phyloP scores from a whole-genome alignment of 1,140 invertebrate genomes.

The Drosophila bocki region DNA sequence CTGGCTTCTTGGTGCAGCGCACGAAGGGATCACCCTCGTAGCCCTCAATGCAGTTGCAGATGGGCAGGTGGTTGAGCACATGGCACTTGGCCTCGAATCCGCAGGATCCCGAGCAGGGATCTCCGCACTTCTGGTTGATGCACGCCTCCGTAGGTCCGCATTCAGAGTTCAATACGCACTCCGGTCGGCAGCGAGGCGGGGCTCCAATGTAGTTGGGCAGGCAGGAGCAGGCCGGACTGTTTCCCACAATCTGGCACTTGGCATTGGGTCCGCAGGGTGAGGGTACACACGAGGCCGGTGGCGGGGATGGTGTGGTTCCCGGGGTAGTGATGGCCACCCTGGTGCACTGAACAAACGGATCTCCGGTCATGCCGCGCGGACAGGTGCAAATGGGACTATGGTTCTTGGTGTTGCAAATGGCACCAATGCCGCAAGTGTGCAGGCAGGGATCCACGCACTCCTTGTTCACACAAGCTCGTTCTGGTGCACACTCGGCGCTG shows the following conservation, averaged over 20 bases:
- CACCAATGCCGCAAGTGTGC: slow-evolving; percentile 88
- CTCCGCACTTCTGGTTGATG: slow-evolving; percentile 89
- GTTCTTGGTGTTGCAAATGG: slow-evolving; percentile 87
- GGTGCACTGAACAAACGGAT: slow-evolving; percentile 88
- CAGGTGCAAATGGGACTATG: slow-evolving; percentile 89
- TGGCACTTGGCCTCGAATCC: slow-evolving; percentile 89
- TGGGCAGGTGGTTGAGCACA: slow-evolving; percentile 90
- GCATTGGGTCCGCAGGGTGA: slow-evolving; percentile 94
- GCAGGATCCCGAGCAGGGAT: slow-evolving; percentile 92
- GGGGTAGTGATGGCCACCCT: slow-evolving; percentile 64
- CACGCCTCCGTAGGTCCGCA: slow-evolving; percentile 90
- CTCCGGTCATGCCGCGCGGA: slow-evolving; percentile 87
- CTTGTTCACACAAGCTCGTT: slow-evolving; percentile 89
- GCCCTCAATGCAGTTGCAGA: slow-evolving; percentile 89
- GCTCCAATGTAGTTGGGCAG: slow-evolving; percentile 90
- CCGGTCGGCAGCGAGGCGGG: slow-evolving; percentile 91
- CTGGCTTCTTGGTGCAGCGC: slow-evolving; percentile 86
- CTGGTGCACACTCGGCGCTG: slow-evolving; percentile 89
- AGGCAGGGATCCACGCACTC: slow-evolving; percentile 91
- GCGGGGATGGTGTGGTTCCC: slow-evolving; percentile 85
- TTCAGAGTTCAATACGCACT: slow-evolving; percentile 91
- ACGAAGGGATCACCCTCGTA: slow-evolving; percentile 90
- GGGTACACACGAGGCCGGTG: slow-evolving; percentile 90
- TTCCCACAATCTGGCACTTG: slow-evolving; percentile 90
- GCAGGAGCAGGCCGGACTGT: slow-evolving; percentile 92